phyloP scores from a whole-genome alignment of 2,888 invertebrate genomes.

The Brachyptera putata region DNA sequence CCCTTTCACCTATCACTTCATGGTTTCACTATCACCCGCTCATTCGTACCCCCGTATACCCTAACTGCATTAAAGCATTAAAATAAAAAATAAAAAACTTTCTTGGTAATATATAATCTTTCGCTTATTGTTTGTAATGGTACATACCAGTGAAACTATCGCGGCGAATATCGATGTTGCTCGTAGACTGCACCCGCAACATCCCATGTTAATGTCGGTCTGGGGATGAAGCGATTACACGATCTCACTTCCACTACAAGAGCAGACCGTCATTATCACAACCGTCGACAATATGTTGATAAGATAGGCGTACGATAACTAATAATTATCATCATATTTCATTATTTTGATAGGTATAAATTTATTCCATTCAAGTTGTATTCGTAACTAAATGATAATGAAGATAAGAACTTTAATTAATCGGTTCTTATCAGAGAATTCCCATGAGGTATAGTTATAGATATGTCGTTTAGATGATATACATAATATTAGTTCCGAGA shows the following conservation, averaged over 20 bases:
- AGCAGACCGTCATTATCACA: not conserved
- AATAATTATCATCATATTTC: slow-evolving; percentile 2
- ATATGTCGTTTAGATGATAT: no score
- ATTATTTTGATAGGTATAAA: not conserved
- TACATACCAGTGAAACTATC: slow-evolving; percentile 7
- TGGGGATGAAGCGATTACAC: not conserved
- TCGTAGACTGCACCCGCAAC: slow-evolving; percentile 10
- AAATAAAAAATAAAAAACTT: no score
- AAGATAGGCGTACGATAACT: not conserved
- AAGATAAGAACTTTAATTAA: not conserved
- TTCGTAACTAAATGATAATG: not conserved
- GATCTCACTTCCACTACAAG: not conserved
- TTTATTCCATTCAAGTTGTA: not conserved
- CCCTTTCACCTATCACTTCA: no score
- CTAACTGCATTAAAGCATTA: no score
- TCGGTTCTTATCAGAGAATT: no score
- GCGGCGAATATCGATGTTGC: slow-evolving; percentile 13
- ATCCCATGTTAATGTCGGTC: slow-evolving; percentile 1
- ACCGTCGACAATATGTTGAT: not conserved
- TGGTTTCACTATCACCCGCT: no score
- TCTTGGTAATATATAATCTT: no score
- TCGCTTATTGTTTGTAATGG: no score
- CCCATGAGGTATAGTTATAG: no score
- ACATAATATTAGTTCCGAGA: no score
- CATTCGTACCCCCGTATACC: no score